Evolutionary conservation across 2,797 vertebrate species (phyloP).

Genomic region (Hippopotamyrus pictus): DNA sequence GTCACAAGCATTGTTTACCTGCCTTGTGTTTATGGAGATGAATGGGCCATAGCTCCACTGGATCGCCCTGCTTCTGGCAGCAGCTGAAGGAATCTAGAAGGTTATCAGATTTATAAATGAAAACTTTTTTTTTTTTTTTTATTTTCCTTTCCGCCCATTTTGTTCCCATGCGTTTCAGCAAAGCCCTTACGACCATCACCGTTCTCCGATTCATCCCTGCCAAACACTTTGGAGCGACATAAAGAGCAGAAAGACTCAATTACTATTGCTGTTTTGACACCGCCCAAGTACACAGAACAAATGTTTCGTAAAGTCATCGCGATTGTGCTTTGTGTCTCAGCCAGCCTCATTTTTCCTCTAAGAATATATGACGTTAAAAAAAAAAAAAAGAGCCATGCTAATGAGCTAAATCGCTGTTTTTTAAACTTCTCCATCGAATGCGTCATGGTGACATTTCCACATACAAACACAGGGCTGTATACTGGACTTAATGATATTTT

Average conservation of each 20-base stretch:
- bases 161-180: conserved; percentile 53
- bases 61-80: conserved; percentile 52
- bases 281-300: conserved; percentile 49
- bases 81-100: conserved; percentile 59
- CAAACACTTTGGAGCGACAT: conserved; percentile 15
- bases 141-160: conserved; percentile 43
- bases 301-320: conserved; percentile 49
- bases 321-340: conserved; percentile 37
- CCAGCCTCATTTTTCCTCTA: conserved; percentile 34
- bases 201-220: conserved; percentile 20
- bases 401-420: not conserved
- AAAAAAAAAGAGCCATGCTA: not conserved
- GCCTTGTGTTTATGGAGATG: conserved; percentile 55
- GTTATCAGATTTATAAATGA: conserved; percentile 68
- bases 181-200: conserved; percentile 46
- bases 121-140: conserved; percentile 31
- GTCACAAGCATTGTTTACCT: conserved; percentile 56
- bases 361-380: not conserved
- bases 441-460: not conserved
- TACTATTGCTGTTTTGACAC: conserved; percentile 12
- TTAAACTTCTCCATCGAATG: not conserved
- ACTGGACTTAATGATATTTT: not conserved
- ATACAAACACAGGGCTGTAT: not conserved
- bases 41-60: conserved; percentile 62
- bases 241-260: conserved; percentile 16